These are phyloP conservation scores for Pseudeuparius sepicola DNA, from an alignment of 2,888 invertebrate genomes.

Conservation along the genomic window DNA sequence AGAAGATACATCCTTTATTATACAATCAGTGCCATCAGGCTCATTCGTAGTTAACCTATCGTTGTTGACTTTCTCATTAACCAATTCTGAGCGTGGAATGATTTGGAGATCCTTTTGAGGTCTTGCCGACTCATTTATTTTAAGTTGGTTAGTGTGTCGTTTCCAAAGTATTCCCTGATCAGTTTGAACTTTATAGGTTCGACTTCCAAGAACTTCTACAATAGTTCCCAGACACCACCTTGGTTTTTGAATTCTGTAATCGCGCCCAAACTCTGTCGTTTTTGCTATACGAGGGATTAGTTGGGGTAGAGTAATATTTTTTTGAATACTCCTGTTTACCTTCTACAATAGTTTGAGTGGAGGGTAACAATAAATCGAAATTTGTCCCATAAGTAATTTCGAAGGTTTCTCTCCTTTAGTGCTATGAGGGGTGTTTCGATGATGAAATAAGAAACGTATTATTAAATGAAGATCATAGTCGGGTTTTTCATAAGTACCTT, in stretches of 20 bases:
- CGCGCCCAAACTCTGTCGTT: not conserved
- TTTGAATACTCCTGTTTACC: not conserved
- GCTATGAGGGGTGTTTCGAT: slow-evolving; percentile 10
- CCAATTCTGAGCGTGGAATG: no score
- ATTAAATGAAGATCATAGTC: slow-evolving; percentile 8
- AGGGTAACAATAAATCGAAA: slow-evolving; percentile 1
- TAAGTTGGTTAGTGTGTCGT: slow-evolving; percentile 2
- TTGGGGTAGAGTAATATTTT: not conserved
- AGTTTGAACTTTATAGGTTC: slow-evolving; percentile 1
- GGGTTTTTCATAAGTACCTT: slow-evolving; percentile 10
- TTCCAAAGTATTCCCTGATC: not conserved
- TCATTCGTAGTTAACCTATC: no score
- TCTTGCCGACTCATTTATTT: no score
- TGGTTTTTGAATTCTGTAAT: not conserved
- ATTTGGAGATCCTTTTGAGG: no score
- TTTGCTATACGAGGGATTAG: not conserved
- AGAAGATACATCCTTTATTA: no score
- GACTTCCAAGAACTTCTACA: not conserved
- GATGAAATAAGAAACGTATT: slow-evolving; percentile 10
- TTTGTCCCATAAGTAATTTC: slow-evolving; percentile 1
- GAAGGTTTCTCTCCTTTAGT: slow-evolving; percentile 5
- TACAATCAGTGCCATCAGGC: no score
- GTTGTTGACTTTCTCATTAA: no score
- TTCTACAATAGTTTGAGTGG: not conserved
- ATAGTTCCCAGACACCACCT: slow-evolving; percentile 1